Evolutionary conservation across 2,113 vertebrate species (phyloP).

Genomic region (Rostratula benghalensis): DNA sequence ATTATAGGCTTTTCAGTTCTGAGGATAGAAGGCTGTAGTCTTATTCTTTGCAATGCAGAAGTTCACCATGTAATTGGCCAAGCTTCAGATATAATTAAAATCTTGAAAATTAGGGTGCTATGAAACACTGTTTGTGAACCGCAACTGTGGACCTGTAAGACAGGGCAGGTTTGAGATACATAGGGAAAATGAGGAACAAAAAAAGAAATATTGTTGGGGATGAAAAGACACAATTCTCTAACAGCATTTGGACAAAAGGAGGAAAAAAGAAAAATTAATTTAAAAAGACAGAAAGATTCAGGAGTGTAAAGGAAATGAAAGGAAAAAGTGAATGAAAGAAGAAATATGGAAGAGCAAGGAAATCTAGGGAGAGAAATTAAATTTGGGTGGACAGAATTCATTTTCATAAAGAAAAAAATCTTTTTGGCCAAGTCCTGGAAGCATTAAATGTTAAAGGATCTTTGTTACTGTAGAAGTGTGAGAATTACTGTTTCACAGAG

Average conservation of each 20-base stretch:
- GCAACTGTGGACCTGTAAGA: constrained; percentile 4
- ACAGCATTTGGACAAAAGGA: background rate
- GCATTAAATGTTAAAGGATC: background rate
- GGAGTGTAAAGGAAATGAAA: background rate
- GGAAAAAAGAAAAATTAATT: background rate
- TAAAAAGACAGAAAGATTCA: background rate
- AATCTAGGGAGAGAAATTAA: background rate
- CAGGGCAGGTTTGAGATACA: background rate
- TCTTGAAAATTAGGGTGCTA: constrained; percentile 39
- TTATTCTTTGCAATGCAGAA: constrained; percentile 26
- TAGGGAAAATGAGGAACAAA: background rate
- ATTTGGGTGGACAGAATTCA: background rate
- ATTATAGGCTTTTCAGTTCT: constrained; percentile 57
- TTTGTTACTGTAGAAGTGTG: background rate
- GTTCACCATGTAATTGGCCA: constrained; percentile 44
- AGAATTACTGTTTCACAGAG: background rate
- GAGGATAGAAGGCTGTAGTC: constrained; percentile 24
- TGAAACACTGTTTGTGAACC: constrained; percentile 24
- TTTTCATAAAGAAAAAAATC: constrained; percentile 3
- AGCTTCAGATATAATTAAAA: constrained; percentile 64
- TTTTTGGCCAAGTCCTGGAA: background rate
- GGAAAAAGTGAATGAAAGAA: background rate
- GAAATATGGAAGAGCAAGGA: background rate
- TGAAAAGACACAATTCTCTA: background rate
- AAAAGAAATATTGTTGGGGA: background rate